phyloP scores from a whole-genome alignment of 1,140 invertebrate species.

The Penaeus chinensis region DNA sequence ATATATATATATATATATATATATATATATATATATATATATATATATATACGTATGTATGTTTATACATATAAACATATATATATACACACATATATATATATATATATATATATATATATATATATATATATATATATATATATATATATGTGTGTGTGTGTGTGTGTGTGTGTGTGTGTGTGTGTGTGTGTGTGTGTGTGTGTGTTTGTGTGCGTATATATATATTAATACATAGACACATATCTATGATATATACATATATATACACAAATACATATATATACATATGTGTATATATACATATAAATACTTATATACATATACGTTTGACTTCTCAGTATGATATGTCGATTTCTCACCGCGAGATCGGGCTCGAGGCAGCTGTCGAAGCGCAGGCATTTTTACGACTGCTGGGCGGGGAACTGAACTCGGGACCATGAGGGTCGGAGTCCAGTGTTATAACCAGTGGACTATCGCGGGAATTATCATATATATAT shows the following conservation, averaged over 20 bases:
- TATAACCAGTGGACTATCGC: too few relatives aligned
- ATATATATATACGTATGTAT: background rate
- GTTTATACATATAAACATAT: background rate
- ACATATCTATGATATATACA: too few relatives aligned
- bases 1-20: constrained; percentile 27
- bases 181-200: background rate
- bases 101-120: background rate
- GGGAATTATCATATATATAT: too few relatives aligned
- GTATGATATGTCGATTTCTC: background rate
- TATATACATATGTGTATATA: background rate
- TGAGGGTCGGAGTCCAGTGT: too few relatives aligned
- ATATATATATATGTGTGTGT: background rate
- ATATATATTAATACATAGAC: background rate
- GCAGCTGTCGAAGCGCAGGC: too few relatives aligned
- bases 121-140: background rate
- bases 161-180: background rate
- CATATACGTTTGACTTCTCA: background rate
- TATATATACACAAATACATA: background rate
- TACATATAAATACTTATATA: background rate
- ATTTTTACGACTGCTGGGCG: too few relatives aligned
- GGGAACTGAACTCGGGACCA: too few relatives aligned
- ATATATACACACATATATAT: background rate
- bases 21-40: constrained; percentile 16
- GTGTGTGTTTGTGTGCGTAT: background rate
- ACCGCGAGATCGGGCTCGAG: too few relatives aligned